Evolutionary conservation across 2,888 invertebrate species (phyloP), one percentile per base, ranked within the genome.

Genomic region (Hypomecis atomaria): DNA sequence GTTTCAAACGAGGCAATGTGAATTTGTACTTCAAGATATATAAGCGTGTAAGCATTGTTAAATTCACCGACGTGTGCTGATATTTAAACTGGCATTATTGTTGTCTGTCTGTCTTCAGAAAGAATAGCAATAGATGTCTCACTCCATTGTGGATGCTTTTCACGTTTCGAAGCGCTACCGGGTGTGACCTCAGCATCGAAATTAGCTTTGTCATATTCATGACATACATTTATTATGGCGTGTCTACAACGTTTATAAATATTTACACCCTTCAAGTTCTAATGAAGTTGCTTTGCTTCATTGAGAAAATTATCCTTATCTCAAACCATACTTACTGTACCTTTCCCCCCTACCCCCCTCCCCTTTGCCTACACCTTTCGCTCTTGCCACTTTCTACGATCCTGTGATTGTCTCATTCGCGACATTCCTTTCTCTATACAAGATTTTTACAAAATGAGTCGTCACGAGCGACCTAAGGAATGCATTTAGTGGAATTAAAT

Each of bases 91-190:
- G 11, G 9, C 8, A 42, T 60, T 38, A 62, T 59, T 59, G 52
- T 62, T n/a, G n/a, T 43, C 62, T 47, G 61, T 60, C 49, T 53
- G 13, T 43, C 62, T 55, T 13, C 40, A 50, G 5, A 47, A 38
- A 38, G 70, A 70, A 68, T 64, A 70, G 45, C 40, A 70, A 71
- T 65, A 36, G 44, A 60, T 34, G 23, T 50, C 10, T 66, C 70
- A 61, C 59, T 58, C 55, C 57, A 64, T 75, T 71, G 55, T 56
- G 23, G 47, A 78, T 66, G 61, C 71, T 66, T 48, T 58, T 61
- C 78, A 73, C 75, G 76, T 68, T 57, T 54, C 49, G 44, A 57
- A 66, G 57, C 48, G 60, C 65, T 63, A 66, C 70, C 57, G 67
- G 62, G 67, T 62, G 44, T 66, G 67, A 11, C 55, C 63, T 57